phyloP scores from a whole-genome alignment of 1,140 invertebrate species.

The Anadara kagoshimensis region DNA sequence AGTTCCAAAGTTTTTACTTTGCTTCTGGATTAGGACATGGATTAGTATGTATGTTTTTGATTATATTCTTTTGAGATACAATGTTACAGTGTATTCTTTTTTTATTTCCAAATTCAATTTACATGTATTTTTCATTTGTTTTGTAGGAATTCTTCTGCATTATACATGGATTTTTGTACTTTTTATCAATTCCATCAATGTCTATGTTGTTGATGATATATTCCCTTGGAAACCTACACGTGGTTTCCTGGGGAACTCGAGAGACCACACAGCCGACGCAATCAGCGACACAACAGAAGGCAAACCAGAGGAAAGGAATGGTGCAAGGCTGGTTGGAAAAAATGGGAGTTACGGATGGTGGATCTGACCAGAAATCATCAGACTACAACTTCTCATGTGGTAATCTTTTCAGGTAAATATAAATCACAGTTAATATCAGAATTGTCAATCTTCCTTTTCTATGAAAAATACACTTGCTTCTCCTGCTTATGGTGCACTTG shows the following conservation, averaged over 20 bases:
- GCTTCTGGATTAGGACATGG: too few species aligned
- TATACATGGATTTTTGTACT: constrained; percentile 87
- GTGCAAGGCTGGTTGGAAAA: constrained; percentile 5
- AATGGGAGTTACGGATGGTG: not conserved
- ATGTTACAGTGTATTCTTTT: too few species aligned
- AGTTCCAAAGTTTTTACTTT: too few species aligned
- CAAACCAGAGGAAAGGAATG: not conserved
- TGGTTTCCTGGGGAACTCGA: constrained; percentile 92
- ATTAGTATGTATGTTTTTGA: too few species aligned
- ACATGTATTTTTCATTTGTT: not conserved
- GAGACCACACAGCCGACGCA: constrained; percentile 81
- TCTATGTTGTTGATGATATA: constrained; percentile 94
- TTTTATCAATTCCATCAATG: constrained; percentile 94
- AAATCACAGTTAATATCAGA: not conserved
- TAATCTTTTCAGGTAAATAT: constrained; percentile 36
- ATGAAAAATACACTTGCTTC: not conserved
- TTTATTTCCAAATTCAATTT: not conserved
- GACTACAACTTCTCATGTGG: constrained; percentile 43
- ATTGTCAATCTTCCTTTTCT: not conserved
- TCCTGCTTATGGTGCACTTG: not conserved
- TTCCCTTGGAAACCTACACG: constrained; percentile 92
- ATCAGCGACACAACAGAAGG: constrained; percentile 11
- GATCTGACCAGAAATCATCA: constrained; percentile 1
- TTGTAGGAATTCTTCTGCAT: constrained; percentile 84
- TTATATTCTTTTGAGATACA: too few species aligned